Percentiles rank a stretch among this genome's conserved stretches.
Evolutionary conservation across 2,113 vertebrate species (phyloP).

Genomic region (Acinonyx jubatus): DNA sequence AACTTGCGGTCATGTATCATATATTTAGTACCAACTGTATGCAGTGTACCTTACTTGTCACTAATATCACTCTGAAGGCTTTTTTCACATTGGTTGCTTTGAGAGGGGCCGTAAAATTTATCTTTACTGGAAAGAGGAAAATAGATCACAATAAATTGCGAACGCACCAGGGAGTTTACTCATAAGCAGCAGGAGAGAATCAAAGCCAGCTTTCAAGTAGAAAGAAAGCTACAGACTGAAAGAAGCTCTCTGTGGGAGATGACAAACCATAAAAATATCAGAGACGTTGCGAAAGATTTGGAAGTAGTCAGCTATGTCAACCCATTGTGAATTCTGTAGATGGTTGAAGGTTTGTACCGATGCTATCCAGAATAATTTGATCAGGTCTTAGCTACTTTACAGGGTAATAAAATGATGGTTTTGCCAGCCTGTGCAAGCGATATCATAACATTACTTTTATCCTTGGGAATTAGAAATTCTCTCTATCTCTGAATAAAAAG

Average conservation of each 20-base stretch:
- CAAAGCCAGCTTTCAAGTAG: constrained; percentile 66
- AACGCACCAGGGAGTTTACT: constrained; percentile 68
- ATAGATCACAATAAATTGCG: constrained; percentile 52
- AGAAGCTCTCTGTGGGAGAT: constrained; percentile 62
- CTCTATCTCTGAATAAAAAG: constrained; percentile 32
- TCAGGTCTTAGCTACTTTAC: constrained; percentile 49
- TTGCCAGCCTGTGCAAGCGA: not conserved
- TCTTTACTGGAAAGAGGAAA: constrained; percentile 67
- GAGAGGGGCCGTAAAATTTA: constrained; percentile 61
- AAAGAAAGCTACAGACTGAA: constrained; percentile 65
- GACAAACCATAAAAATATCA: constrained; percentile 61
- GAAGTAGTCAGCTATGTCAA: constrained; percentile 62
- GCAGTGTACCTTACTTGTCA: not conserved
- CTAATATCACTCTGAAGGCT: not conserved
- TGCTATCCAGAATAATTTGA: constrained; percentile 53
- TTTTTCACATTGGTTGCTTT: constrained; percentile 24
- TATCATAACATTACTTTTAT: constrained; percentile 54
- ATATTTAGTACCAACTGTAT: constrained; percentile 36
- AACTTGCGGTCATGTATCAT: not conserved
- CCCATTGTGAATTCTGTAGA: constrained; percentile 37
- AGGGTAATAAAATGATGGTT: constrained; percentile 49
- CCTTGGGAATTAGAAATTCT: constrained; percentile 35
- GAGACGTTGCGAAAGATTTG: constrained; percentile 58
- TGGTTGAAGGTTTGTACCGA: constrained; percentile 29
- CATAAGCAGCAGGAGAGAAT: constrained; percentile 68